Percentiles rank a stretch among this genome's conserved stretches.
Evolutionary conservation across 2,797 vertebrate genomes (phyloP).

Genomic region (Rallus crepitans): DNA sequence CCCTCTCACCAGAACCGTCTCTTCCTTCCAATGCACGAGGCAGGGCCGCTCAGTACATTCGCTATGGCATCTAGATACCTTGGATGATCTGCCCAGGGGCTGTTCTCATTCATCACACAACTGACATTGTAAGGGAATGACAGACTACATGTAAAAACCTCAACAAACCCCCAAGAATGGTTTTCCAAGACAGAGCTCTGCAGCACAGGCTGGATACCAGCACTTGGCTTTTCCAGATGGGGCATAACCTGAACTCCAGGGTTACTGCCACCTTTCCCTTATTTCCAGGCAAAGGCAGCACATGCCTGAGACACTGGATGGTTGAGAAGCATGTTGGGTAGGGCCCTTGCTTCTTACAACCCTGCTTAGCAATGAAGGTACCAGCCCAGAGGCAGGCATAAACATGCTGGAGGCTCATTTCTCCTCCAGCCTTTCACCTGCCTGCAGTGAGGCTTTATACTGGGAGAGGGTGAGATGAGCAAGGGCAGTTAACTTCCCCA

Average conservation of each 20-base stretch:
- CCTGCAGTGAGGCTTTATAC: background rate
- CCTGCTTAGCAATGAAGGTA: background rate
- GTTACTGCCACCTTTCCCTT: background rate
- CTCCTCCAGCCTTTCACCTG: background rate
- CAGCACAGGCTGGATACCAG: fast-evolving
- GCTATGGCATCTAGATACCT: background rate
- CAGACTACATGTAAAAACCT: background rate
- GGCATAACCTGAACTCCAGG: fast-evolving
- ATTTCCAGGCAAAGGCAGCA: background rate
- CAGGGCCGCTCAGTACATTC: background rate
- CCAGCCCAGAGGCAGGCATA: background rate
- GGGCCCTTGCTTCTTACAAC: background rate
- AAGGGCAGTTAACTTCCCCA: fast-evolving
- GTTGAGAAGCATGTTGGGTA: background rate
- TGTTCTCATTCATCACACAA: background rate
- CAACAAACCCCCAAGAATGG: background rate
- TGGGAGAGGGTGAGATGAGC: too few species aligned
- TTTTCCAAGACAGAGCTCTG: fast-evolving
- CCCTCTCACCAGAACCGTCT: background rate
- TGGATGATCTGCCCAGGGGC: background rate
- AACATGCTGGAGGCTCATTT: fast-evolving
- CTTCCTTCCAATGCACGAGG: fast-evolving
- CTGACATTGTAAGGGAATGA: fast-evolving
- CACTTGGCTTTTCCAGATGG: background rate
- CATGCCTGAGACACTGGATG: fast-evolving